These are phyloP conservation scores for Sminthurides aquaticus DNA, from an alignment of 2,888 invertebrate genomes.

Conservation along the genomic window DNA sequence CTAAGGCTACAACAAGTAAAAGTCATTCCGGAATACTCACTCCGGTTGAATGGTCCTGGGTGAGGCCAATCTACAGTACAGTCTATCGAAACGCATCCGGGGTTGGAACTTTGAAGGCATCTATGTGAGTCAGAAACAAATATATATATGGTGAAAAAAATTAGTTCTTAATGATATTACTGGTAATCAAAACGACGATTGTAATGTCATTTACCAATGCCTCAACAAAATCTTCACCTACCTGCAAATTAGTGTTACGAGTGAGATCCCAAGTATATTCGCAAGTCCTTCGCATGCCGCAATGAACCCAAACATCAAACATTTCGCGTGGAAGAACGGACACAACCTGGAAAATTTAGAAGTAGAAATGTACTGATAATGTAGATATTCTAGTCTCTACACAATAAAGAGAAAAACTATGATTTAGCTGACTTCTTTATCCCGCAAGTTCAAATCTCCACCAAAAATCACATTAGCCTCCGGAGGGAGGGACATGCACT, in stretches of 20 bases:
- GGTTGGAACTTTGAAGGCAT: slow-evolving; percentile 47
- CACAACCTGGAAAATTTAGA: slow-evolving; percentile 45
- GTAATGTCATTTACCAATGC: not conserved
- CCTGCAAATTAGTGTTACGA: slow-evolving; percentile 52
- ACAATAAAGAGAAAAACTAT: not conserved
- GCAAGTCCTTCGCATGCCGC: slow-evolving; percentile 51
- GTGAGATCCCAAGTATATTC: slow-evolving; percentile 55
- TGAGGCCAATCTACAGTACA: slow-evolving; percentile 47
- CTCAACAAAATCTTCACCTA: slow-evolving; percentile 16
- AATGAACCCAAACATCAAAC: slow-evolving; percentile 52
- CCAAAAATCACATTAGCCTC: slow-evolving; percentile 52
- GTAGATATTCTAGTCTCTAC: no score
- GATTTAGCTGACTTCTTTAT: slow-evolving; percentile 51
- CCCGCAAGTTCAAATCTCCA: slow-evolving; percentile 56
- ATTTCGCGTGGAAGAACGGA: slow-evolving; percentile 49
- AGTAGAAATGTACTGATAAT: no score
- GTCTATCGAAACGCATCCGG: slow-evolving; percentile 53
- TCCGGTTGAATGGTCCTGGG: slow-evolving; percentile 46
- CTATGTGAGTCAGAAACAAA: slow-evolving; percentile 24
- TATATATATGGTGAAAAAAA: not conserved
- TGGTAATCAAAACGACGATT: no score
- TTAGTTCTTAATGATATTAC: no score
- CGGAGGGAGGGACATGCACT: slow-evolving; percentile 32
- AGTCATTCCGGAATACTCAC: no score
- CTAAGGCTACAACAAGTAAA: no score